phyloP scores from a whole-genome alignment of 2,888 invertebrate species.

The Ariolimax columbianus region DNA sequence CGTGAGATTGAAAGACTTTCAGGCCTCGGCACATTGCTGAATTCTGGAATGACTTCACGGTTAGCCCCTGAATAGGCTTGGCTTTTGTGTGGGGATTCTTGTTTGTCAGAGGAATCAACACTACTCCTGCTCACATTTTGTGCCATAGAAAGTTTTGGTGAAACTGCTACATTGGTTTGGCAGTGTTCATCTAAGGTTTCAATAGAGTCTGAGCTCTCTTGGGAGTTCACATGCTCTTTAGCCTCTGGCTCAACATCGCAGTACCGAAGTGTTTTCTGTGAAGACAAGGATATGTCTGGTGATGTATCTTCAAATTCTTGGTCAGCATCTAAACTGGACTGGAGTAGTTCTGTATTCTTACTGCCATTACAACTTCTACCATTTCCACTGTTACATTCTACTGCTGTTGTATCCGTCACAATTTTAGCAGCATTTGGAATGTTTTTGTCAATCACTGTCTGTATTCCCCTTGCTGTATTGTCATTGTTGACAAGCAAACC shows the following conservation, averaged over 20 bases:
- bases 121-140: neutral
- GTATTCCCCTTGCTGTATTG: neutral
- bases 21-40: slow-evolving; percentile 56
- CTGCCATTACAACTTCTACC: neutral
- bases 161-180: slow-evolving; percentile 2
- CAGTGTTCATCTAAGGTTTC: slow-evolving; percentile 51
- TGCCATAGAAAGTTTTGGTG: slow-evolving; percentile 37
- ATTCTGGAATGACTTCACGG: slow-evolving; percentile 48
- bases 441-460: slow-evolving; percentile 5
- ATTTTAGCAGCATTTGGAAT: neutral
- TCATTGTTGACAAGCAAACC: neutral
- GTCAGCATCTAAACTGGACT: neutral
- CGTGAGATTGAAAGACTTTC: slow-evolving; percentile 61
- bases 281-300: slow-evolving; percentile 43
- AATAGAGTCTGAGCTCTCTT: slow-evolving; percentile 50
- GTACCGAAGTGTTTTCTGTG: slow-evolving; percentile 38
- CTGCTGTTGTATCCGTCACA: neutral
- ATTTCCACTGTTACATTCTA: neutral
- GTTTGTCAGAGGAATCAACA: neutral
- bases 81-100: neutral
- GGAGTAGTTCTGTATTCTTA: slow-evolving; percentile 5
- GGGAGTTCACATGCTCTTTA: neutral
- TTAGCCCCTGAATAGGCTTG: slow-evolving; percentile 27
- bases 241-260: slow-evolving; percentile 39
- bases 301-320: slow-evolving; percentile 9